These are phyloP conservation scores for Emydoidea blandingii DNA, from an alignment of 2,797 vertebrate genomes.

Conservation along the genomic window DNA sequence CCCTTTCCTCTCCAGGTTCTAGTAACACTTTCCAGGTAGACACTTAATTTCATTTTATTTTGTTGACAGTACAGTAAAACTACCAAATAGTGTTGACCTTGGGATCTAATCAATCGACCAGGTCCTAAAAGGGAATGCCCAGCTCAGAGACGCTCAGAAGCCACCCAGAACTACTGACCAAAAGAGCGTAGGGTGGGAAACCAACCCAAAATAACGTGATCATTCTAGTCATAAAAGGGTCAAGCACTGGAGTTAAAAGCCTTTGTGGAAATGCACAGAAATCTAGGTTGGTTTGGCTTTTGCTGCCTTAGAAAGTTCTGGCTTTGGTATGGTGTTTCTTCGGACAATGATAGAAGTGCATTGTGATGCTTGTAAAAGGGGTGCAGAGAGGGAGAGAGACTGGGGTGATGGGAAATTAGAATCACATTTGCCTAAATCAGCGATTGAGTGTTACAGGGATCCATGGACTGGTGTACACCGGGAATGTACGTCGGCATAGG, in stretches of 20 bases:
- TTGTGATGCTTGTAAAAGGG: not conserved
- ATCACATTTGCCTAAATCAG: not conserved
- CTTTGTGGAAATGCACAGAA: not conserved
- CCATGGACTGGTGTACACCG: not conserved
- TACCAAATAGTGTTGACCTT: not conserved
- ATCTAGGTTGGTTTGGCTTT: rapidly evolving
- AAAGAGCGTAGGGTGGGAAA: slow-evolving; percentile 4
- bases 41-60: not conserved
- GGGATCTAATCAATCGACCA: not conserved
- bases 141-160: rapidly evolving
- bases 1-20: not conserved
- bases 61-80: slow-evolving; percentile 11
- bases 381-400: not conserved
- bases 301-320: not conserved
- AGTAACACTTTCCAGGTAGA: not conserved
- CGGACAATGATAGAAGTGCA: not conserved
- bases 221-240: not conserved
- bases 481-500: not conserved
- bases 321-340: not conserved
- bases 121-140: not conserved
- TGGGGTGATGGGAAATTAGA: not conserved
- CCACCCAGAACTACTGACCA: not conserved
- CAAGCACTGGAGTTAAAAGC: not conserved
- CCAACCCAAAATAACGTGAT: not conserved
- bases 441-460: not conserved